Evolutionary conservation across 1,140 invertebrate genomes (phyloP).

Genomic region (Eriosoma lanigerum): DNA sequence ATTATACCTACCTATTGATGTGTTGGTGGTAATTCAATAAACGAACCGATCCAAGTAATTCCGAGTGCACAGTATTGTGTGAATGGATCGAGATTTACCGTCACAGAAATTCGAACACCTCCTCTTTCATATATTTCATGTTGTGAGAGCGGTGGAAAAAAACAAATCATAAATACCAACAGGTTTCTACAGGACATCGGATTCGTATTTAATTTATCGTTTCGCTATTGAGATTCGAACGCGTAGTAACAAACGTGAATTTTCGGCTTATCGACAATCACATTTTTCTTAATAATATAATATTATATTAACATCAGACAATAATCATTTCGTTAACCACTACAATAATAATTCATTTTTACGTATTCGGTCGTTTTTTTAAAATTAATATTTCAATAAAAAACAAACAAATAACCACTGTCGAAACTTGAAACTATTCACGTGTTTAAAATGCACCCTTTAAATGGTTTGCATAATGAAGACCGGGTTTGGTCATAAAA

Average conservation of each 20-base stretch:
- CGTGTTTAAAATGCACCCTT: too few species aligned
- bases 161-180: background rate
- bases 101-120: constrained; percentile 3
- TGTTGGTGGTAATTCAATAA: constrained; percentile 28
- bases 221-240: too few species aligned
- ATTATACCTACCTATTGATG: background rate
- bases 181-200: background rate
- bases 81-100: constrained; percentile 24
- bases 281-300: too few species aligned
- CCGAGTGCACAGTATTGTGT: background rate
- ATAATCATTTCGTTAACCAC: too few species aligned
- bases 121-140: background rate
- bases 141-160: background rate
- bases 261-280: too few species aligned
- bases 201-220: constrained; percentile 20
- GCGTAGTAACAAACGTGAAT: too few species aligned
- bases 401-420: too few species aligned
- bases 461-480: background rate
- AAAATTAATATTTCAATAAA: too few species aligned
- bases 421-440: too few species aligned
- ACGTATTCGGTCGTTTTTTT: too few species aligned
- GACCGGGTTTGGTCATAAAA: background rate
- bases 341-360: too few species aligned
- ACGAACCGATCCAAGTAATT: constrained; percentile 7
- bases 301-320: too few species aligned